A percentile compares a stretch with the other conserved stretches of the same genome.
Evolutionary conservation across 2,888 invertebrate genomes (phyloP).

Genomic region (Drosophila glabriapex): DNA sequence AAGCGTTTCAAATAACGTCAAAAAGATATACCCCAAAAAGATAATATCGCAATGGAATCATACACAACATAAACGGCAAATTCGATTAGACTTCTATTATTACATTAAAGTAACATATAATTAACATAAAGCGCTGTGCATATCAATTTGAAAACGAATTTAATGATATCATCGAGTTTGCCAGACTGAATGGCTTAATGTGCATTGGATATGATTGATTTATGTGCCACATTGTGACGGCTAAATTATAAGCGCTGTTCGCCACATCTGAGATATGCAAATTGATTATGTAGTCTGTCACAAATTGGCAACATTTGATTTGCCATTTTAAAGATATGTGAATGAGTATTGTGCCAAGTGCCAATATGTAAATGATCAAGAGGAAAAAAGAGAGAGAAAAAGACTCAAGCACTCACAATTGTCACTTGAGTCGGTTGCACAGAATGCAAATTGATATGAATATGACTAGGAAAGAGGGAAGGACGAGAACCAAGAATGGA

Average conservation of each 20-base stretch:
- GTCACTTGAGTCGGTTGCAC: conserved; percentile 57
- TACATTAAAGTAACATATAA: neutral
- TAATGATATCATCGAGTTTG: conserved; percentile 40
- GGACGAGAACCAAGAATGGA: neutral
- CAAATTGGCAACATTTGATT: conserved; percentile 74
- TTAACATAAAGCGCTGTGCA: neutral
- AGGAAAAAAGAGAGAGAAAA: neutral
- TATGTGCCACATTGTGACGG: conserved; percentile 47
- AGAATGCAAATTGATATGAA: conserved; percentile 73
- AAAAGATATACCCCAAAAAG: neutral
- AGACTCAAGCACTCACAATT: conserved; percentile 60
- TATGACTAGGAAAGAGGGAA: conserved; percentile 36
- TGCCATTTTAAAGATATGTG: conserved; percentile 60
- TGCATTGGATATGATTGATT: conserved; percentile 59
- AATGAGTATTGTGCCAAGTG: conserved; percentile 56
- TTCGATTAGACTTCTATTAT: neutral
- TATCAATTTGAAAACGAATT: conserved; percentile 5
- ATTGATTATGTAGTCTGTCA: conserved; percentile 58
- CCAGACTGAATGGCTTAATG: conserved; percentile 29
- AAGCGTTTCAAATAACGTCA: neutral
- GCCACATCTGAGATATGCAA: conserved; percentile 69
- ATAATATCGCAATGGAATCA: neutral
- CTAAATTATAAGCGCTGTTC: conserved; percentile 46
- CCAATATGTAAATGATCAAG: conserved; percentile 59
- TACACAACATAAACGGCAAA: neutral